Evolutionary conservation across 2,797 vertebrate genomes (phyloP).

Genomic region (Mionectes olivaceus): DNA sequence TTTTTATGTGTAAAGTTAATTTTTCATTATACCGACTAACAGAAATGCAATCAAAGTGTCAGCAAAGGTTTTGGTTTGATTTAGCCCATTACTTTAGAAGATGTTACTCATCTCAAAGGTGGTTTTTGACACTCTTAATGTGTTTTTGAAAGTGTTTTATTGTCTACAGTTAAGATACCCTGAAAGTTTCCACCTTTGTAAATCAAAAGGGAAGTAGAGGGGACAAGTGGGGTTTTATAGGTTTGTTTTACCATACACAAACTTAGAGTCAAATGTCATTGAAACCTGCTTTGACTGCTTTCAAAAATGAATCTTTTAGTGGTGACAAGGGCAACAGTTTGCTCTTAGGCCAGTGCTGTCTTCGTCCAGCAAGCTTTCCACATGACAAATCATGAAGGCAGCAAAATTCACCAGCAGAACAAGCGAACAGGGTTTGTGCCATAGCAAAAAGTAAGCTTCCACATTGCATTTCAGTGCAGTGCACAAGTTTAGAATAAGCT

Average conservation of each 20-base stretch:
- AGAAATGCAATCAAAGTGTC: slow-evolving; percentile 65
- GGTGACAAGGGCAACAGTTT: background rate
- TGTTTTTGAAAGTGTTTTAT: slow-evolving; percentile 55
- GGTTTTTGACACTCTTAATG: slow-evolving; percentile 59
- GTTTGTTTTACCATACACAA: slow-evolving; percentile 10
- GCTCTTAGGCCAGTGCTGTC: background rate
- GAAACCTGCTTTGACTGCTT: background rate
- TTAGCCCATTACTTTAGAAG: slow-evolving; percentile 63
- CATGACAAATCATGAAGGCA: background rate
- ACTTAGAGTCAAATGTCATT: background rate
- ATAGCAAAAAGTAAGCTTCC: background rate
- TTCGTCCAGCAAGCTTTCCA: background rate
- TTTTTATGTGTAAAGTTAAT: slow-evolving; percentile 73
- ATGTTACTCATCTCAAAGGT: slow-evolving; percentile 55
- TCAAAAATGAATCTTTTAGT: background rate
- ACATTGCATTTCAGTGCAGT: background rate
- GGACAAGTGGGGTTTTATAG: slow-evolving; percentile 2
- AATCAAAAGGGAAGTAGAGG: background rate
- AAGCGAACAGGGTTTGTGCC: background rate
- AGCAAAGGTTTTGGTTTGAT: slow-evolving; percentile 66
- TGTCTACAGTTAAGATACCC: slow-evolving; percentile 7
- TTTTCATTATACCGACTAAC: slow-evolving; percentile 66
- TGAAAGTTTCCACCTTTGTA: slow-evolving; percentile 48
- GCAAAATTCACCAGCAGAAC: background rate
- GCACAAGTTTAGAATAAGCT: background rate